A percentile compares a stretch with the other conserved stretches of the same genome.
Evolutionary conservation across 2,113 vertebrate species (phyloP).

Genomic region (Clarias gariepinus): DNA sequence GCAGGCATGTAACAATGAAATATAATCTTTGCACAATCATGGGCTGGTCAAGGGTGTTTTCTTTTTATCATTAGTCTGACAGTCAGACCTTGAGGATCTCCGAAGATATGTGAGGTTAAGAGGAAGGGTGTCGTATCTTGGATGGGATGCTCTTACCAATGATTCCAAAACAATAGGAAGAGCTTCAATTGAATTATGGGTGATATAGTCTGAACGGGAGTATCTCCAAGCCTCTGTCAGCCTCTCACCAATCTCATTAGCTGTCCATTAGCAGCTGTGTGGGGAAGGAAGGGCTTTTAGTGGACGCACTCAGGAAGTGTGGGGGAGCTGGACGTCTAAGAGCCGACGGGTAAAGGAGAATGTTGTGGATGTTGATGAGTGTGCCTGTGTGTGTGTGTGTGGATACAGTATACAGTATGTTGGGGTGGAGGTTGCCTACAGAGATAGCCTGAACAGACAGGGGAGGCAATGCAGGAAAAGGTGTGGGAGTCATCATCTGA

Average conservation of each 20-base stretch:
- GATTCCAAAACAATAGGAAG: constrained; percentile 46
- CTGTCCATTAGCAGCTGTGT: constrained; percentile 83
- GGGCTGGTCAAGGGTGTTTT: not conserved
- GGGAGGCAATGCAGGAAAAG: constrained; percentile 41
- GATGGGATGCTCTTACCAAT: constrained; percentile 27
- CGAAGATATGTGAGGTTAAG: constrained; percentile 23
- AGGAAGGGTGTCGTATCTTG: not conserved
- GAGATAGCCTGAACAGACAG: constrained; percentile 25
- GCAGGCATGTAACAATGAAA: constrained; percentile 22
- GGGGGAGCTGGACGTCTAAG: constrained; percentile 38
- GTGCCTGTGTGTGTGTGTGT: constrained; percentile 15
- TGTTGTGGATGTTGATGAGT: constrained; percentile 44
- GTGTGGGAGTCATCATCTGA: constrained; percentile 40
- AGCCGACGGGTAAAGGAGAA: constrained; percentile 33
- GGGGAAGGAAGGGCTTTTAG: constrained; percentile 70
- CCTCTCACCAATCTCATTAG: constrained; percentile 90
- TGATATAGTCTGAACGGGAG: constrained; percentile 89
- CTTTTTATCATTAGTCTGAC: constrained; percentile 13
- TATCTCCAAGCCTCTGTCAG: constrained; percentile 83
- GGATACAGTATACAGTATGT: constrained; percentile 6
- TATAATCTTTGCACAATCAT: constrained; percentile 6
- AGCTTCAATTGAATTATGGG: constrained; percentile 87
- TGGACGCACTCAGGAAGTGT: constrained; percentile 59
- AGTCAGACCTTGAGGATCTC: constrained; percentile 2
- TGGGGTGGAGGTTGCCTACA: constrained; percentile 32